phyloP scores from a whole-genome alignment of 2,797 vertebrate genomes.

The Platyrinchus mystaceus region DNA sequence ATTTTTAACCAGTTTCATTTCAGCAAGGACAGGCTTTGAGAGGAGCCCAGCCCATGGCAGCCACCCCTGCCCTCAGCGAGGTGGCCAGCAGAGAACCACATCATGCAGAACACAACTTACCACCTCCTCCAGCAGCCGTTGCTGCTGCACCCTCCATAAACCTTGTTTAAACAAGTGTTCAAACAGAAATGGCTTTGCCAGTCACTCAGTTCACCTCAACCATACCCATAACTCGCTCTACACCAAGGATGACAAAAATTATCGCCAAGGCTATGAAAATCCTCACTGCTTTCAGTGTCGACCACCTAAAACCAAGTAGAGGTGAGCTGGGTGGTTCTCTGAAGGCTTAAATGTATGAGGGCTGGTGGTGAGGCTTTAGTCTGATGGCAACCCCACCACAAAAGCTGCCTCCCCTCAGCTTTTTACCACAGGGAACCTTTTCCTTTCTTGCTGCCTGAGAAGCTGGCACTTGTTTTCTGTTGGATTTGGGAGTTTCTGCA shows the following conservation, averaged over 20 bases:
- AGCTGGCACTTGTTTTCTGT: neutral
- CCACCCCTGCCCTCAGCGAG: neutral
- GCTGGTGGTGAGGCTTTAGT: neutral
- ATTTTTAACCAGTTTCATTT: neutral
- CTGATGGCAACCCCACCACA: neutral
- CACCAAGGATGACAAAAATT: neutral
- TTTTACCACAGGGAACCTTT: neutral
- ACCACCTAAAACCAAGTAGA: neutral
- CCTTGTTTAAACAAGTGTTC: constrained; percentile 16
- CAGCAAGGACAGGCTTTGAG: neutral
- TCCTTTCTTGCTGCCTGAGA: neutral
- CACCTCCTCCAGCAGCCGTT: neutral
- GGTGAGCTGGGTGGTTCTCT: neutral
- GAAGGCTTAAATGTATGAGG: accelerated
- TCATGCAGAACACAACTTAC: neutral
- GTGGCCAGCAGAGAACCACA: neutral
- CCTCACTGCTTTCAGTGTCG: neutral
- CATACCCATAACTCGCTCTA: neutral
- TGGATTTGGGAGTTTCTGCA: accelerated
- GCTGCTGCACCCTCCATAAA: constrained; percentile 47
- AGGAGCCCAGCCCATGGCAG: neutral
- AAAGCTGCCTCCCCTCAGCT: neutral
- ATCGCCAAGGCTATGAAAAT: neutral
- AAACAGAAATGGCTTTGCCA: constrained; percentile 18
- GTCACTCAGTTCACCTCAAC: neutral